phyloP scores from a whole-genome alignment of 1,140 invertebrate species.

The Drosophila subpulchrella region DNA sequence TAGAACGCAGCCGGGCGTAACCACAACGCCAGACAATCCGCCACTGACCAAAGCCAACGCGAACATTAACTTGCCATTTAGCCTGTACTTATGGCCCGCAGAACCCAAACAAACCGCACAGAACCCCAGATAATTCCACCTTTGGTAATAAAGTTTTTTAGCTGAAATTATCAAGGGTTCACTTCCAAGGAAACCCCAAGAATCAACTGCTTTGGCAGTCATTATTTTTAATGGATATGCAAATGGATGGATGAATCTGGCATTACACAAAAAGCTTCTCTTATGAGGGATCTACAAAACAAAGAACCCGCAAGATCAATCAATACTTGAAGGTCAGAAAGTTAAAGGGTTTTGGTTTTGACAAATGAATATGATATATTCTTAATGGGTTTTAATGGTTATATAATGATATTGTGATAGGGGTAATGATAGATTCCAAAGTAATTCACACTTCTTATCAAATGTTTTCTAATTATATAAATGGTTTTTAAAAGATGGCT shows the following conservation, averaged over 20 bases:
- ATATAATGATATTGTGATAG: background rate
- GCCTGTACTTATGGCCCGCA: constrained; percentile 36
- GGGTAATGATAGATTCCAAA: too few species aligned
- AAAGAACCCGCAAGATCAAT: constrained; percentile 22
- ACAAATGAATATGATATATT: background rate
- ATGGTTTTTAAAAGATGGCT: too few species aligned
- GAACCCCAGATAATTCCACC: constrained; percentile 17
- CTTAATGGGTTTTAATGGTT: background rate
- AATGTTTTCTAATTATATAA: too few species aligned
- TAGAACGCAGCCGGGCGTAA: constrained; percentile 65
- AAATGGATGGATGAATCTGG: constrained; percentile 14
- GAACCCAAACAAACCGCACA: constrained; percentile 32
- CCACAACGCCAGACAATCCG: constrained; percentile 46
- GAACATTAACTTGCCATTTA: constrained; percentile 71
- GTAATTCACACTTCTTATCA: too few species aligned
- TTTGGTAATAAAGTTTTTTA: constrained; percentile 34
- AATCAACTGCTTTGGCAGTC: constrained; percentile 15
- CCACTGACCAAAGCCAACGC: constrained; percentile 46
- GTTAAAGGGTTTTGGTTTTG: constrained; percentile 5
- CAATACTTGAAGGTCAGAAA: constrained; percentile 18
- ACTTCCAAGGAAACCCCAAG: constrained; percentile 38
- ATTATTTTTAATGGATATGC: constrained; percentile 37
- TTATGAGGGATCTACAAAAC: constrained; percentile 13
- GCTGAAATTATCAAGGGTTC: constrained; percentile 33
- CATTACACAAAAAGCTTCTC: constrained; percentile 4